Evolutionary conservation across 2,888 invertebrate genomes (phyloP).

Genomic region (Gisinianus flammeolus): DNA sequence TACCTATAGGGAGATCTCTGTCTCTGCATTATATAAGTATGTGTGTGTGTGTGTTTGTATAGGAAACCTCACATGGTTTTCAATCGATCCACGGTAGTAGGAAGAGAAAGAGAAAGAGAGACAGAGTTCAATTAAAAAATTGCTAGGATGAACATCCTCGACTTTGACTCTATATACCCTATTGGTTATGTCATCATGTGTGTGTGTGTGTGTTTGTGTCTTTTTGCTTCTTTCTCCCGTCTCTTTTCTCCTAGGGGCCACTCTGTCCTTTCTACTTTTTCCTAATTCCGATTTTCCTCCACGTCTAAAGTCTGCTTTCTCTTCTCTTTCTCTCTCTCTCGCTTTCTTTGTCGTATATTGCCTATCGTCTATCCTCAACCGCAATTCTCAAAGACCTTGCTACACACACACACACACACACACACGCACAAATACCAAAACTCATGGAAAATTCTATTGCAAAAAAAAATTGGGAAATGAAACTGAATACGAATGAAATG

Average conservation of each 20-base stretch:
- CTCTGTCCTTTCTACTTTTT: background rate
- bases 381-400: background rate
- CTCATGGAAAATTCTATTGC: no score
- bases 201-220: background rate
- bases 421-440: background rate
- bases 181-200: conserved; percentile 10
- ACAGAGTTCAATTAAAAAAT: conserved; percentile 35
- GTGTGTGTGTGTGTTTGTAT: background rate
- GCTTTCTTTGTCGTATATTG: no score
- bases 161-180: background rate
- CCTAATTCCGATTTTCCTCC: background rate
- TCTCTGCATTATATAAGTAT: background rate
- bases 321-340: background rate
- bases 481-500: no score
- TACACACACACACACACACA: background rate
- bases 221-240: background rate
- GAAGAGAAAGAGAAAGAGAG: background rate
- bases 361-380: no score
- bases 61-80: conserved; percentile 14
- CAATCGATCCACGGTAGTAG: conserved; percentile 10
- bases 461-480: no score
- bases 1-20: no score
- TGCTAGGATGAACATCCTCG: conserved; percentile 21
- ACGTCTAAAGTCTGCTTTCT: background rate
- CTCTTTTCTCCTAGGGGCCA: background rate